These are phyloP conservation scores for Cossypha caffra DNA, from an alignment of 2,797 vertebrate genomes.

Conservation along the genomic window DNA sequence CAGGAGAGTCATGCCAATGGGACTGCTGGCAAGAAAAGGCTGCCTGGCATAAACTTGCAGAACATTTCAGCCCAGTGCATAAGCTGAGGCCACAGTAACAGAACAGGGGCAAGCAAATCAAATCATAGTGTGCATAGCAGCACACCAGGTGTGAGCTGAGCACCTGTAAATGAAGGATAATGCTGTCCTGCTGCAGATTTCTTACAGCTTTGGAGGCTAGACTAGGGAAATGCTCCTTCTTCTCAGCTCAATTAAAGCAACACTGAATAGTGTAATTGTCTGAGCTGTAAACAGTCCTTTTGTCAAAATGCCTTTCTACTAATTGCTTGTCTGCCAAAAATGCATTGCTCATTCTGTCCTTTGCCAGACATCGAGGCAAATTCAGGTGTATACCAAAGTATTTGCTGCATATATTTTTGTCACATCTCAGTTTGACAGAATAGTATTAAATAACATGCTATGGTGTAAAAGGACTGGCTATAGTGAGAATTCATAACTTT, in stretches of 20 bases:
- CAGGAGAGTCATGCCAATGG: not conserved
- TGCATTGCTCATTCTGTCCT: not conserved
- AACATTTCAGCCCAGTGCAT: not conserved
- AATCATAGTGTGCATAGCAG: not conserved
- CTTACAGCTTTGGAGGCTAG: not conserved
- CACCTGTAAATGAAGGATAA: not conserved
- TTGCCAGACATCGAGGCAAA: not conserved
- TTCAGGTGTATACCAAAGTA: not conserved
- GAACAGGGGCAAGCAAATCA: not conserved
- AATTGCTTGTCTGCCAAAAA: constrained; percentile 16
- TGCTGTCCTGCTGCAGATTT: not conserved
- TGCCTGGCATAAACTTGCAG: not conserved
- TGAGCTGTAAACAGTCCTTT: not conserved
- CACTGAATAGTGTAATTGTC: not conserved
- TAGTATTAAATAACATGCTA: not conserved
- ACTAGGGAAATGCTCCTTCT: not conserved
- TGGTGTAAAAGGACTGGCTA: not conserved
- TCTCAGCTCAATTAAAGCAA: not conserved
- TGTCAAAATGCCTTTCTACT: not conserved
- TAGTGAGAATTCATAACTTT: not conserved
- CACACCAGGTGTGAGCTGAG: not conserved
- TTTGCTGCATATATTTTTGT: not conserved
- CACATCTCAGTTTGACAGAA: not conserved
- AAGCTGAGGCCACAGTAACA: not conserved
- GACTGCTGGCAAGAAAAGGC: not conserved